A percentile compares a stretch with the other conserved stretches of the same genome.
Conservation (phyloP, 2,113 vertebrate species). For the Indri indri region DNA sequence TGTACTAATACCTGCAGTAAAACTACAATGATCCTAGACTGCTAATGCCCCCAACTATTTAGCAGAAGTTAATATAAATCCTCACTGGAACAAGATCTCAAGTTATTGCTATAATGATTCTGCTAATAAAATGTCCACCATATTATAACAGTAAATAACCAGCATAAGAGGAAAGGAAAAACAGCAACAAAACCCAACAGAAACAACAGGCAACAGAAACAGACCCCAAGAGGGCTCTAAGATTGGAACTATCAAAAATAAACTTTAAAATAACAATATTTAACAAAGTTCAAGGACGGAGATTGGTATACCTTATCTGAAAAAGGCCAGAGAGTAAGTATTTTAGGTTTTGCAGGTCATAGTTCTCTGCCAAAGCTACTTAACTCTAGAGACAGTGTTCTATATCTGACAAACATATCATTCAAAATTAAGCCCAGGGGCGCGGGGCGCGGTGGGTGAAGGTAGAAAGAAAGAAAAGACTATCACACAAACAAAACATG, state of each 20-base stretch:
- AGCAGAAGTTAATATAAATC: not conserved
- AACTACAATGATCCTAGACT: not conserved
- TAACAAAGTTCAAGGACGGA: not conserved
- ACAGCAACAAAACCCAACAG: not conserved
- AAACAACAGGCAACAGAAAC: constrained; percentile 12
- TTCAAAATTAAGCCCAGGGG: not conserved
- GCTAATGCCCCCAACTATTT: not conserved
- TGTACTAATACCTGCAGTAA: not conserved
- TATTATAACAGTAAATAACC: not conserved
- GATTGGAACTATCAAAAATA: not conserved
- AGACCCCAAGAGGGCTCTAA: not conserved
- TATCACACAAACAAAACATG: not conserved
- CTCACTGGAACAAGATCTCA: not conserved
- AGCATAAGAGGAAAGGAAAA: not conserved
- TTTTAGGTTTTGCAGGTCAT: not conserved
- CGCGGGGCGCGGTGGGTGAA: no score
- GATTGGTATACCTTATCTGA: not conserved
- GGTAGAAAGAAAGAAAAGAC: not conserved
- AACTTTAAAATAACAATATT: not conserved
- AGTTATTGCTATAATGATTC: not conserved
- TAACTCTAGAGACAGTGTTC: not conserved
- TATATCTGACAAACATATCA: not conserved
- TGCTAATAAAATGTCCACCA: not conserved
- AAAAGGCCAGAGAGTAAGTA: not conserved
- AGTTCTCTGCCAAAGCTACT: not conserved